Conservation (phyloP, 1,140 invertebrate species). For the Drosophila ficusphila region DNA sequence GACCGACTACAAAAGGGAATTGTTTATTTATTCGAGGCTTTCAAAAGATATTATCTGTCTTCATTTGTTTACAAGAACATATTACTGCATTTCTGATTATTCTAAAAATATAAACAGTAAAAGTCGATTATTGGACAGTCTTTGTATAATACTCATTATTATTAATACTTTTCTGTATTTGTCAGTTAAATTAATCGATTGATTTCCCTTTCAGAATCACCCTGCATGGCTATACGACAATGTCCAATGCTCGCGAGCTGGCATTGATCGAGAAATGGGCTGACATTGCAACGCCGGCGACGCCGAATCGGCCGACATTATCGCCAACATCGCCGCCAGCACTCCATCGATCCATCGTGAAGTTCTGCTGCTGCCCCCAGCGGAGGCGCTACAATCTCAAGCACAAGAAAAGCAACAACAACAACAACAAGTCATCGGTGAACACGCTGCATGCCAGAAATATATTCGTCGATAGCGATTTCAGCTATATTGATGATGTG, state of each 20-base stretch:
- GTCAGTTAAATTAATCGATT: background rate
- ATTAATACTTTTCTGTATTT: background rate
- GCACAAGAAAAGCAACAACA: slow-evolving; percentile 54
- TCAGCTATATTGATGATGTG: slow-evolving; percentile 82
- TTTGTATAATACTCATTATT: too few species aligned
- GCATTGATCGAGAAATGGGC: slow-evolving; percentile 83
- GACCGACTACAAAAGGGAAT: background rate
- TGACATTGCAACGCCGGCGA: slow-evolving; percentile 80
- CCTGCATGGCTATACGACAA: slow-evolving; percentile 81
- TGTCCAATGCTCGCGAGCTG: slow-evolving; percentile 83
- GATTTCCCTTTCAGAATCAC: slow-evolving; percentile 56
- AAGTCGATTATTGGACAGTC: too few species aligned
- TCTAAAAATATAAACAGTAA: too few species aligned
- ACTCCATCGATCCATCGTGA: slow-evolving; percentile 62
- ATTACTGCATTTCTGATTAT: too few species aligned
- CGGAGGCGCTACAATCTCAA: slow-evolving; percentile 76
- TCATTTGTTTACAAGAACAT: too few species aligned
- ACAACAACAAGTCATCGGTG: slow-evolving; percentile 27
- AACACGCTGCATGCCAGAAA: slow-evolving; percentile 79
- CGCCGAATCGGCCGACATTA: slow-evolving; percentile 64
- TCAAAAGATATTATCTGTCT: background rate
- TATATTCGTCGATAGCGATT: slow-evolving; percentile 80
- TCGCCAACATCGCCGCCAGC: slow-evolving; percentile 76
- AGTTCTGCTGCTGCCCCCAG: slow-evolving; percentile 80
- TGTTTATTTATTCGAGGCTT: background rate